Base-by-base conservation (phyloP, 2,113 vertebrate genomes). In the Rhinoderma darwinii region DNA sequence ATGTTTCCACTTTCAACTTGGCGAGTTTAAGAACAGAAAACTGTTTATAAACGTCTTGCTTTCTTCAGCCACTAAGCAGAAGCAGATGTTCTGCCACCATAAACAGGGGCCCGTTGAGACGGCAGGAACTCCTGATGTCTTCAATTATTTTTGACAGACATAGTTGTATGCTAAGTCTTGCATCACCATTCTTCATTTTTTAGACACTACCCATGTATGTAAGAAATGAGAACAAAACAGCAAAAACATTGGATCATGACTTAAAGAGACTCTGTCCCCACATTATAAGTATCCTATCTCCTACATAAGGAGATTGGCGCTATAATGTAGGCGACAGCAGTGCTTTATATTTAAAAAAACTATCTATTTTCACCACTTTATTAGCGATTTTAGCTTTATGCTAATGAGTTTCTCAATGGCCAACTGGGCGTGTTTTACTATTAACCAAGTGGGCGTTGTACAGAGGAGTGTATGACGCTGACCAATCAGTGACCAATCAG, bases 1-100 rank as follows among this genome's bases (percentile, higher is more conserved):
- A 32, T 84, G 83, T 84, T 84, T 84, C 66, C 84, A 86, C 43
- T 86, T 79, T 78, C n/a, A 44, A 86, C 75, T 86, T 86, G 84
- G 75, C 75, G 17, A 35, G 39, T 39, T 50, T 7, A 68, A 51
- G 25, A 54, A 50, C 76, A 8, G 10, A 51, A 86, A 32, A 63
- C 84, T 79, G 75, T 79, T 70, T 79, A 79, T 56, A 86, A 63
- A 79, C 5, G 75, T 66, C 22, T 86, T 70, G 18, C 30, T 86
- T 78, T 86, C 59, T 78, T 79, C 74, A 86, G 43, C 84, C 41
- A 25, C 74, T 86, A 86, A 86, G 44, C 41, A 77, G 59, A 75
- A 86, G 41, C 84, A 86, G 73, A 78, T 86, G 84, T 68, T 22
- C 51, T 22, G 27, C 63, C 75, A 78, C 74, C 56, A 86, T 86